These are phyloP conservation scores for Xerus inauris DNA, from an alignment of 2,113 vertebrate species.

Conservation along the genomic window DNA sequence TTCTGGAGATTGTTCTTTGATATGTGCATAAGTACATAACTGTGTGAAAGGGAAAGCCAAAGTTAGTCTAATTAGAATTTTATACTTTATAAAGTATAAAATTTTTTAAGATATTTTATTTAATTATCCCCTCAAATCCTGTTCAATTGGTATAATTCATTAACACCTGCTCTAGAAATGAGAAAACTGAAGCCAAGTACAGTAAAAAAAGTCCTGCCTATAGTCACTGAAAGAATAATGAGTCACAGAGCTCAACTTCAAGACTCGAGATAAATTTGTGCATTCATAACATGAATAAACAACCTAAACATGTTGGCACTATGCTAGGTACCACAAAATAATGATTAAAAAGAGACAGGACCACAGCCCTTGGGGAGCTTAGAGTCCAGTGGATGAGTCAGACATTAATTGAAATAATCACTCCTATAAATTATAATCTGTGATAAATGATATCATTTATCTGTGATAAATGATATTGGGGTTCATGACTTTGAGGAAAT, in stretches of 20 bases:
- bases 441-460: slow-evolving; percentile 1
- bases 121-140: neutral
- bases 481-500: neutral
- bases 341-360: neutral
- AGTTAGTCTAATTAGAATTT: neutral
- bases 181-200: neutral
- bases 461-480: neutral
- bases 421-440: neutral
- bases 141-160: neutral
- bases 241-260: neutral
- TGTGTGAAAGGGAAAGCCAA: neutral
- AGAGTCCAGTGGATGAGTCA: neutral
- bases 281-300: neutral
- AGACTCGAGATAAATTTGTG: neutral
- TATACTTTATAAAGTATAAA: slow-evolving; percentile 13
- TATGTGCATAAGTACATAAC: neutral
- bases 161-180: slow-evolving; percentile 33
- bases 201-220: neutral
- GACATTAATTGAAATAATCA: neutral
- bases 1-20: neutral
- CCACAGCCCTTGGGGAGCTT: neutral
- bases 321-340: neutral
- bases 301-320: neutral
- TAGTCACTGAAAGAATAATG: neutral
- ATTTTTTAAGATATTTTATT: slow-evolving; percentile 30